Conservation (phyloP, 2,113 vertebrate species). For the Vulpes lagopus region DNA sequence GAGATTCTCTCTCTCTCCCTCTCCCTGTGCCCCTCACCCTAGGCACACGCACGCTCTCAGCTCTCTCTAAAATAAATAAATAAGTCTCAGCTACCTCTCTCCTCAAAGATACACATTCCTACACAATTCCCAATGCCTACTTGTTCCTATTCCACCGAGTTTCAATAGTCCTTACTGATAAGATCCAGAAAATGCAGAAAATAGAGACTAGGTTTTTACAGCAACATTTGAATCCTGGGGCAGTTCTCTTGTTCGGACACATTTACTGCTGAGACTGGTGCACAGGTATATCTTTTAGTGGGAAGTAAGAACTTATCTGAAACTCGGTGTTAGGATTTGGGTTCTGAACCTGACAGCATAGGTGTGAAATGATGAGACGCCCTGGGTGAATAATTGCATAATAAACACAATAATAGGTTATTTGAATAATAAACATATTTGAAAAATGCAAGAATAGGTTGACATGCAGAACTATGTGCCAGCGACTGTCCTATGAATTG, state of each 20-base stretch:
- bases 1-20: background rate
- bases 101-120: background rate
- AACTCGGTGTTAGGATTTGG: background rate
- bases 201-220: background rate
- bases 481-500: too few species aligned
- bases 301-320: background rate
- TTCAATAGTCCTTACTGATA: background rate
- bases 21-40: background rate
- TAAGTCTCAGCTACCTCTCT: background rate
- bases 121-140: background rate
- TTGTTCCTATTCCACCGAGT: background rate
- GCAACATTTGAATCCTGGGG: background rate
- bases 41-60: background rate
- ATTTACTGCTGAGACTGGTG: background rate
- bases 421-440: background rate
- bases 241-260: background rate
- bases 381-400: background rate
- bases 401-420: conserved; percentile 7
- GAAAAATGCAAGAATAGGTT: background rate
- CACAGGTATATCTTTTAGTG: background rate
- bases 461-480: too few species aligned
- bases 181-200: conserved; percentile 10
- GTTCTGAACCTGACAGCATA: background rate
- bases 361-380: background rate
- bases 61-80: background rate